Conservation (phyloP, 35 echinoderm and acorn worm genomes). For the Holothuria glaberrima region DNA sequence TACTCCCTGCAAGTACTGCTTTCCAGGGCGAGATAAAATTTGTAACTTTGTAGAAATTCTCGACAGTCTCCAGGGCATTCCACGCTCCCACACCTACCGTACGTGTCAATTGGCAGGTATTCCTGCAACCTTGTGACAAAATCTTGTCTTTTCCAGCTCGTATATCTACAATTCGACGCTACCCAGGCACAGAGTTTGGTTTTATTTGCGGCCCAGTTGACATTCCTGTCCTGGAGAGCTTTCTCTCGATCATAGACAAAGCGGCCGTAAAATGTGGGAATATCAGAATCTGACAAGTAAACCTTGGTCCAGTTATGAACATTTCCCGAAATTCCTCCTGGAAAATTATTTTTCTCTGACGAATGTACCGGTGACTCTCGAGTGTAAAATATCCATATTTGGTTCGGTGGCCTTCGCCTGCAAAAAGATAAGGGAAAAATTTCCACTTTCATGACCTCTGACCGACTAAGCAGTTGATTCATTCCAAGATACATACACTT, state of each 20-base stretch:
- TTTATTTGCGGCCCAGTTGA: not conserved
- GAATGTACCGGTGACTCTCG: slow-evolving; percentile 15
- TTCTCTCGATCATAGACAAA: not conserved
- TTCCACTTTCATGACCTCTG: too few relatives aligned
- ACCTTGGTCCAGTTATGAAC: slow-evolving; percentile 52
- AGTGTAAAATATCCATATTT: slow-evolving; percentile 48
- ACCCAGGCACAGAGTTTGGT: slow-evolving; percentile 44
- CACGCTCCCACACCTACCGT: slow-evolving; percentile 16
- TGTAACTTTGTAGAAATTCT: slow-evolving; percentile 4
- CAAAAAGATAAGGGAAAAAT: not conserved
- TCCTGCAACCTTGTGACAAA: slow-evolving; percentile 25
- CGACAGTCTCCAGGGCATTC: slow-evolving; percentile 20
- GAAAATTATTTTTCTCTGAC: slow-evolving; percentile 36
- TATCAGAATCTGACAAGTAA: slow-evolving; percentile 21
- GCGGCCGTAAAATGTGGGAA: slow-evolving; percentile 40
- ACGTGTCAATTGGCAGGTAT: slow-evolving; percentile 29
- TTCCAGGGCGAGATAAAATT: slow-evolving; percentile 66
- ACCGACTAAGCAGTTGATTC: too few relatives aligned
- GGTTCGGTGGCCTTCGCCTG: slow-evolving; percentile 17
- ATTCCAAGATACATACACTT: too few relatives aligned
- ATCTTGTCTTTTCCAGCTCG: slow-evolving; percentile 12
- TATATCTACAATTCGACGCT: slow-evolving; percentile 25
- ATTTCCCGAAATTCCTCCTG: slow-evolving; percentile 2
- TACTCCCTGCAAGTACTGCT: slow-evolving; percentile 67
- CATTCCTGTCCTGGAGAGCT: not conserved